Percentiles rank a stretch among this genome's conserved stretches.
Evolutionary conservation across 30 jellyfish, hydroid and myxozoan species (phyloP).

Genomic region (Aurelia aurita complex sp. Pacific): DNA sequence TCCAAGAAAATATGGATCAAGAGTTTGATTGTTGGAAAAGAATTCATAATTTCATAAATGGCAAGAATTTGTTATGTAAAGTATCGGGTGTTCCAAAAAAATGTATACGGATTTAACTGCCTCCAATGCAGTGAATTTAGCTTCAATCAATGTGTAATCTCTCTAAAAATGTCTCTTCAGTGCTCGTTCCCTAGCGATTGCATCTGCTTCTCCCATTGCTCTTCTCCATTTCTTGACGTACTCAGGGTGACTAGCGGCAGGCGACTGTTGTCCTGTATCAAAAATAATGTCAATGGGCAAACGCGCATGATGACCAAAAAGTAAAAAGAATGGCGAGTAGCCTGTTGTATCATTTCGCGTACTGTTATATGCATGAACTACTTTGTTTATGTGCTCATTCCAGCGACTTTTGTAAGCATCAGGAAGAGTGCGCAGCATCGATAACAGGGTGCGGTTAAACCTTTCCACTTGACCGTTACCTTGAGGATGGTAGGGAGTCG

Average conservation of each 20-base stretch:
- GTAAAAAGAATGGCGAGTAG: conserved; percentile 31
- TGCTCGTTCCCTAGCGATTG: conserved; percentile 20
- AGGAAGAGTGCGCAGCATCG: conserved; percentile 41
- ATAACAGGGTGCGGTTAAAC: conserved; percentile 29
- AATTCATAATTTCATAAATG: no score
- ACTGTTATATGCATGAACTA: no score
- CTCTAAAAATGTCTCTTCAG: no score
- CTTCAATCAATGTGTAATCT: no score
- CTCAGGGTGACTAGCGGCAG: neutral
- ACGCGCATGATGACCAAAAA: conserved; percentile 36
- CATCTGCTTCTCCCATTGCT: conserved; percentile 32
- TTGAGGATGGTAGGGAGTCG: conserved; percentile 59
- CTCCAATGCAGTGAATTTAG: no score
- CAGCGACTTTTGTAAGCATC: neutral
- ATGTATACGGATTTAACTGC: no score
- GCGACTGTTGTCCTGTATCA: neutral
- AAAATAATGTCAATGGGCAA: conserved; percentile 26
- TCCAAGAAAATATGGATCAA: no score
- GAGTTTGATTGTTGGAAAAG: no score
- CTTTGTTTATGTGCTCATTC: no score
- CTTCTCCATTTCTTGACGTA: conserved; percentile 22
- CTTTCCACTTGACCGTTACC: conserved; percentile 58
- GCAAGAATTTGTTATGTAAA: no score
- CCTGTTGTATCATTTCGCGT: conserved; percentile 7
- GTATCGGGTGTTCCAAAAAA: no score